Evolutionary conservation across 2,888 invertebrate species (phyloP).

Genomic region (Adela reaumurella): DNA sequence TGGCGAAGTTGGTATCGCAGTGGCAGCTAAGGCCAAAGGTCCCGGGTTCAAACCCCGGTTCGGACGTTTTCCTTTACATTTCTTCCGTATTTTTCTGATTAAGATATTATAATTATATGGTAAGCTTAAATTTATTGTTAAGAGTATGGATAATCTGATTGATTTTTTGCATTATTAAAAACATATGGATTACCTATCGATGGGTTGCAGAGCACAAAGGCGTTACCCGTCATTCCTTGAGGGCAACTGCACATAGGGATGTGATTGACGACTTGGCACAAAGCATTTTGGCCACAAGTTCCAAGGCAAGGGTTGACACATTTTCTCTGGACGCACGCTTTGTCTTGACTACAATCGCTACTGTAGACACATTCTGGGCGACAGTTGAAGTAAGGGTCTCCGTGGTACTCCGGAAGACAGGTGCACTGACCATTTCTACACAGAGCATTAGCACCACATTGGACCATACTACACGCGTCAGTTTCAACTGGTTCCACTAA

Average conservation of each 20-base stretch:
- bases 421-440: slow-evolving; percentile 66
- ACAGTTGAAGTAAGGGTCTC: slow-evolving; percentile 71
- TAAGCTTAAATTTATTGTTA: too few species aligned
- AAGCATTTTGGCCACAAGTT: slow-evolving; percentile 63
- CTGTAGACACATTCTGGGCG: slow-evolving; percentile 77
- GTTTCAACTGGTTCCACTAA: slow-evolving; percentile 32
- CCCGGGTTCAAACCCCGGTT: too few species aligned
- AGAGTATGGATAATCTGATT: too few species aligned
- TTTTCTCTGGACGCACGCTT: slow-evolving; percentile 71
- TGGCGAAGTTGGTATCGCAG: too few species aligned
- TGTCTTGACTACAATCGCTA: slow-evolving; percentile 64
- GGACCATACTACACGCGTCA: slow-evolving; percentile 67
- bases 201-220: slow-evolving; percentile 43
- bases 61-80: too few species aligned
- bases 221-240: slow-evolving; percentile 60
- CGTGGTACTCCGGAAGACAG: slow-evolving; percentile 68
- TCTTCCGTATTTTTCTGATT: too few species aligned
- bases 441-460: slow-evolving; percentile 64
- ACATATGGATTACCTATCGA: slow-evolving; percentile 47
- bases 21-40: too few species aligned
- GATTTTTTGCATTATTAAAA: not conserved
- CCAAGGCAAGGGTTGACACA: slow-evolving; percentile 72
- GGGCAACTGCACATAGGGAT: slow-evolving; percentile 67
- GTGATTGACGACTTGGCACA: slow-evolving; percentile 62
- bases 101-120: too few species aligned